Evolutionary conservation across 2,797 vertebrate genomes (phyloP).

Genomic region (Nannoperca australis): DNA sequence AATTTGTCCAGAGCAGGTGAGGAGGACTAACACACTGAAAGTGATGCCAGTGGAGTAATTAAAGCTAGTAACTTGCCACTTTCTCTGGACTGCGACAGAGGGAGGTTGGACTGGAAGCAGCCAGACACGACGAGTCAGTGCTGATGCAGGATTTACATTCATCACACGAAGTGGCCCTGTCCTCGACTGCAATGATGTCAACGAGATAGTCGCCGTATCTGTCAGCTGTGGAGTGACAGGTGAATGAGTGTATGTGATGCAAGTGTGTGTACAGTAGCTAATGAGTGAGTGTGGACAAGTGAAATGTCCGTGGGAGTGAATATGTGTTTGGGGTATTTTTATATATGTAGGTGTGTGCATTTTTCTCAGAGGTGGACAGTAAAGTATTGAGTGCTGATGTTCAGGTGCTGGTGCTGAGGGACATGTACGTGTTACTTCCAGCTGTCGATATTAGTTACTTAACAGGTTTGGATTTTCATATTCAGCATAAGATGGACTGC

Average conservation of each 20-base stretch:
- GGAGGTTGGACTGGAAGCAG: conserved; percentile 34
- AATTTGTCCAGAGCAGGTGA: not conserved
- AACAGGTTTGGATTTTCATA: not conserved
- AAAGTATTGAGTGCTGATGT: not conserved
- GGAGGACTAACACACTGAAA: conserved; percentile 2
- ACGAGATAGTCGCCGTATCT: conserved; percentile 26
- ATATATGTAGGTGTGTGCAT: not conserved
- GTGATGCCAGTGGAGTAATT: conserved; percentile 20
- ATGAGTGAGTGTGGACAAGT: conserved; percentile 19
- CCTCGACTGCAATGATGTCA: conserved; percentile 51
- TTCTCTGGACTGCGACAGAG: not conserved
- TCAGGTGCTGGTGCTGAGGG: not conserved
- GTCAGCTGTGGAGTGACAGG: conserved; percentile 25
- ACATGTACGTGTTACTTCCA: not conserved
- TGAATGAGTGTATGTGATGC: conserved; percentile 35
- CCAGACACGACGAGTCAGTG: conserved; percentile 42
- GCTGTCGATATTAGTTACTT: too few relatives aligned
- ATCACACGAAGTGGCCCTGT: conserved; percentile 60
- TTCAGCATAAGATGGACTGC: not conserved
- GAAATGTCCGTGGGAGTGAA: conserved; percentile 8
- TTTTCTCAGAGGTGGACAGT: conserved; percentile 22
- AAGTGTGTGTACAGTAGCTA: conserved; percentile 30
- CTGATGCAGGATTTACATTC: conserved; percentile 72
- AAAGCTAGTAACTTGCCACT: not conserved
- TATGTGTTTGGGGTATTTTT: not conserved